phyloP scores from a whole-genome alignment of 2,888 invertebrate species.

The Lasioglossum calceatum region DNA sequence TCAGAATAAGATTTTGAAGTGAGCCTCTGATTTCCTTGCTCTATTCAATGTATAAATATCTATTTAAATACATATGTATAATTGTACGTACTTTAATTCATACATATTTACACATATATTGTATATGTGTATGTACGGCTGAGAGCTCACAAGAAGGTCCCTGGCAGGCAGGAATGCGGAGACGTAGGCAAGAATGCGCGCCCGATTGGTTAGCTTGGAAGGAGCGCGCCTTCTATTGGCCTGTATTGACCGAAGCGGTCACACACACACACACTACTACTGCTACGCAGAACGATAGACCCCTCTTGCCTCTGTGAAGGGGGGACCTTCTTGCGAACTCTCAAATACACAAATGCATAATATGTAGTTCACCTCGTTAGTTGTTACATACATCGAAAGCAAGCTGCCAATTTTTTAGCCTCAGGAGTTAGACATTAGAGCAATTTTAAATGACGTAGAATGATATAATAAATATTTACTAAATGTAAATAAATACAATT shows the following conservation, averaged over 20 bases:
- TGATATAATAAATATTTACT: slow-evolving; percentile 21
- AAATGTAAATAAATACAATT: neutral
- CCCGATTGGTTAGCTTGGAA: too few species aligned
- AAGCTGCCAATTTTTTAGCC: slow-evolving; percentile 52
- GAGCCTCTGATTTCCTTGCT: slow-evolving; percentile 42
- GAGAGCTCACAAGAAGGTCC: too few species aligned
- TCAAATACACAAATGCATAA: neutral
- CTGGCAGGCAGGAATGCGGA: too few species aligned
- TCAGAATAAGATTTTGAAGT: slow-evolving; percentile 28
- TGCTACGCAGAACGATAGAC: too few species aligned
- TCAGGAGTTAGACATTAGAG: slow-evolving; percentile 21
- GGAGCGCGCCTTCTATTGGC: too few species aligned
- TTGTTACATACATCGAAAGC: slow-evolving; percentile 46
- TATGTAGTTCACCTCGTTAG: slow-evolving; percentile 15
- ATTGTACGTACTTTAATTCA: neutral
- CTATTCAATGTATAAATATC: neutral
- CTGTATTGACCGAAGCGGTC: too few species aligned
- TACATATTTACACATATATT: neutral
- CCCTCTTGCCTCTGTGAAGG: too few species aligned
- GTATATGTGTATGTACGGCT: too few species aligned
- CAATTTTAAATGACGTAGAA: slow-evolving; percentile 22
- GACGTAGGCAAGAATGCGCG: too few species aligned
- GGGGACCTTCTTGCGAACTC: too few species aligned
- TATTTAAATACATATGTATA: slow-evolving; percentile 2
- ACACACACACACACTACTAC: too few species aligned